Evolutionary conservation across 2,888 invertebrate genomes (phyloP), one percentile per base, ranked within the genome.

Genomic region (Chalcis sispes): DNA sequence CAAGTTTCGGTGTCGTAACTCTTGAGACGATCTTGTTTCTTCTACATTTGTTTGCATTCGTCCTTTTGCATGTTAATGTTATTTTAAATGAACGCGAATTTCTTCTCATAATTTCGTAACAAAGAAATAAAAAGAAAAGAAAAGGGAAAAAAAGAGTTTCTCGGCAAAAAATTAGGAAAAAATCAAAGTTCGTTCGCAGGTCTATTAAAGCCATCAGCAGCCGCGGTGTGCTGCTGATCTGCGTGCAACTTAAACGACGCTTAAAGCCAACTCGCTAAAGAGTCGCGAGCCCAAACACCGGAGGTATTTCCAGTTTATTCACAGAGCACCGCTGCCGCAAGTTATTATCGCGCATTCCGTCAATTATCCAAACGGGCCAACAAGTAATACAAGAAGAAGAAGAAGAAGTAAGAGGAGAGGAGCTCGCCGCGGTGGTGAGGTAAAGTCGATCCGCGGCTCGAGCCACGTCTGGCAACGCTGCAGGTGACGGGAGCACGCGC

Each of bases 401-500:
- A 42, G 15, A 20, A 46, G 32, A 58, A 13, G 8, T 27, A 40
- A 56, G 18, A n/a, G 27, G 32, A 5, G 29, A 1, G 23, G 8
- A 36, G 23, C 1, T 10, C 18, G 59, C 36, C 25, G n/a, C n/a
- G n/a, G n/a, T n/a, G n/a, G n/a, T n/a, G n/a, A n/a, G n/a, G n/a
- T n/a, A n/a, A n/a, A 72, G 56, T 36, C 58, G 18, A 65, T 58
- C 52, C 32, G 72, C 29, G 20, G 52, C 15, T n/a, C 8, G 29
- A 20, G 10, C 27, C 8, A 18, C 46, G n/a, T 32, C 32, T n/a
- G 46, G 66, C 8, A 48, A 56, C 69, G 46, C 79, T 80, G 82
- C 78, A 79, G 80, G 78, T 81, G 82, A 83, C 81, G 79, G 13
- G 48, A 18, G 18, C 1, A n/a, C 13, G 75, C 70, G 75, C 79